Conservation (phyloP, 2,888 invertebrate species). For the Ametastegia equiseti region DNA sequence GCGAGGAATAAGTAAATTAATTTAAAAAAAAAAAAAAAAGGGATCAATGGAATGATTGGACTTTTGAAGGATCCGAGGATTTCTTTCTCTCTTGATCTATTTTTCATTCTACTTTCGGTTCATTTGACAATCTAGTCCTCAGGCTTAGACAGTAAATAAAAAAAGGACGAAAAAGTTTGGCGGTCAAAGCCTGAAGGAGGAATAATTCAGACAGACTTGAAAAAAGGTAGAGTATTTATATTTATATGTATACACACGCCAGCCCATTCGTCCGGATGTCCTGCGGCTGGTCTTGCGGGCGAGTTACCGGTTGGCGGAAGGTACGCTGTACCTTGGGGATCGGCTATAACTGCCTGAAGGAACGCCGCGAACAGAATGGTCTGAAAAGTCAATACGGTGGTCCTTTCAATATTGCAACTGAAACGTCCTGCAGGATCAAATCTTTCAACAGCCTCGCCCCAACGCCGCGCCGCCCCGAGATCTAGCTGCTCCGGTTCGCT, state of each 20-base stretch:
- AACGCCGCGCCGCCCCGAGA: too few relatives aligned
- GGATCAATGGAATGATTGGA: too few relatives aligned
- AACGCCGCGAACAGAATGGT: conserved; percentile 65
- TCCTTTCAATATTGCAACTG: conserved; percentile 47
- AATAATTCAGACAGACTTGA: too few relatives aligned
- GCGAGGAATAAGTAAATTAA: conserved; percentile 28
- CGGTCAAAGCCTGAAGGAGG: too few relatives aligned
- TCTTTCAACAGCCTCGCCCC: neutral
- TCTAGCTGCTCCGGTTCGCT: too few relatives aligned
- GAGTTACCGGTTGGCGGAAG: conserved; percentile 77
- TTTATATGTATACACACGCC: conserved; percentile 65
- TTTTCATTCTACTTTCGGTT: too few relatives aligned
- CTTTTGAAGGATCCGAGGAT: too few relatives aligned
- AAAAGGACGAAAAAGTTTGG: too few relatives aligned
- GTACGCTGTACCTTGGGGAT: conserved; percentile 77
- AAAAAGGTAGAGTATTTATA: neutral
- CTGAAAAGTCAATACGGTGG: conserved; percentile 50
- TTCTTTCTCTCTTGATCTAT: too few relatives aligned
- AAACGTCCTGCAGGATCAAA: conserved; percentile 39
- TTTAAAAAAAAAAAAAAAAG: too few relatives aligned
- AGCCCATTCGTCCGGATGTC: conserved; percentile 75
- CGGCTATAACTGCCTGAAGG: conserved; percentile 75
- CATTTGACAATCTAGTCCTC: too few relatives aligned
- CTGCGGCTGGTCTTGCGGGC: conserved; percentile 58
- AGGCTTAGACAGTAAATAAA: too few relatives aligned